Percentiles rank a stretch among this genome's conserved stretches.
Conservation (phyloP, 2,797 vertebrate genomes). For the Chrysocyon brachyurus region DNA sequence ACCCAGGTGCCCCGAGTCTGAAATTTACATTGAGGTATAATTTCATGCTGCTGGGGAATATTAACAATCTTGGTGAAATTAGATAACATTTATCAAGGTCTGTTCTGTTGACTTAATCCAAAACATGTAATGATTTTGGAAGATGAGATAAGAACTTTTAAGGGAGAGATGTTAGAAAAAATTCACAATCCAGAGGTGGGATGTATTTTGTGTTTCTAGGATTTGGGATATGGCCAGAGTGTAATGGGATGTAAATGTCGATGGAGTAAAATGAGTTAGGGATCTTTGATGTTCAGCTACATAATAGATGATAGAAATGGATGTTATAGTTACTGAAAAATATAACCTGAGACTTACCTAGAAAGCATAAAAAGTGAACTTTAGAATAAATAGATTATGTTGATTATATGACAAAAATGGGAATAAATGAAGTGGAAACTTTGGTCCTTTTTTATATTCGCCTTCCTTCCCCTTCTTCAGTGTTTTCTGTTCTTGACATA, state of each 20-base stretch:
- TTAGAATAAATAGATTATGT: not conserved
- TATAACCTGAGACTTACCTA: not conserved
- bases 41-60: not conserved
- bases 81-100: not conserved
- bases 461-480: not conserved
- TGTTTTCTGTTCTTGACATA: not conserved
- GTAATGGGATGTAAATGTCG: not conserved
- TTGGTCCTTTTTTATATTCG: not conserved
- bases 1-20: not conserved
- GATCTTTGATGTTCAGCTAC: not conserved
- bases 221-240: not conserved
- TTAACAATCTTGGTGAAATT: not conserved
- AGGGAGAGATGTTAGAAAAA: not conserved
- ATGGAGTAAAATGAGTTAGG: not conserved
- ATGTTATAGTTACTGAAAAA: not conserved
- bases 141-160: constrained; percentile 13
- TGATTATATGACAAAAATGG: not conserved
- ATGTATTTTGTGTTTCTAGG: not conserved
- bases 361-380: not conserved
- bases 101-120: not conserved
- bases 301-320: not conserved
- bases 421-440: constrained; percentile 30
- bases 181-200: not conserved
- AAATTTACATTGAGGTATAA: not conserved
- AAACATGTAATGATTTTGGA: not conserved